Base-by-base conservation (phyloP, 2,888 invertebrate species). In the Mesorhabditis sp. region DNA sequence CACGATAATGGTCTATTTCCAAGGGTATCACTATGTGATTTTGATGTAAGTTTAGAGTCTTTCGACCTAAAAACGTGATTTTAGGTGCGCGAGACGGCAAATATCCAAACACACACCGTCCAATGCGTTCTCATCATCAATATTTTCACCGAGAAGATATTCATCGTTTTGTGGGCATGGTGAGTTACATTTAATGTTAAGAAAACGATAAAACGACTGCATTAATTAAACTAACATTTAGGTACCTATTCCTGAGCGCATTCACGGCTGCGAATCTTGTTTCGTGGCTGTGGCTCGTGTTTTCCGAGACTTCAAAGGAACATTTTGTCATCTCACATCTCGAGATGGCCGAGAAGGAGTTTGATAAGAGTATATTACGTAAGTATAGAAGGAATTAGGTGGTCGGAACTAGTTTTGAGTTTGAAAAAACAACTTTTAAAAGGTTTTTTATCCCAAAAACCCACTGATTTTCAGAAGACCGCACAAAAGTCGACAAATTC, bases 21-120 rank as follows among this genome's bases (percentile, higher is more conserved):
- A 3, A 71, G 85, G 42, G 85, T 86, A 6, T 82, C 85, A 3
- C 73, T 85, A n/a, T 85, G 85, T 69, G 84, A 85, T 72, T 85
- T 85, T 69, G 82, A 84, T 70, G 83, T 81, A 41, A n/a, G 62
- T 13, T 13, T n/a, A 42, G 5, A 42, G 43, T 41, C 4, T 5
- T 44, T 13, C 3, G 13, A 2, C 44, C 15, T 4, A n/a, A 61
- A 7, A 15, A 5, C n/a, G 2, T 66, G 41, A 42, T 65, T 78
- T 61, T 67, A 84, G 81, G 82, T 84, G 0, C 78, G 85, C 41
- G 85, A 84, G 69, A 83, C 85, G 83, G 85, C 84, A 43, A 84
- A 85, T 62, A 72, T 80, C 3, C 82, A 82, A 62, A 79, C 73
- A 15, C 80, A 83, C 72, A 85, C 85, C 0, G 79, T 85, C 1